Evolutionary conservation across 92 coral and sea anemone species (phyloP).

Genomic region (Anthopleura xanthogrammica): DNA sequence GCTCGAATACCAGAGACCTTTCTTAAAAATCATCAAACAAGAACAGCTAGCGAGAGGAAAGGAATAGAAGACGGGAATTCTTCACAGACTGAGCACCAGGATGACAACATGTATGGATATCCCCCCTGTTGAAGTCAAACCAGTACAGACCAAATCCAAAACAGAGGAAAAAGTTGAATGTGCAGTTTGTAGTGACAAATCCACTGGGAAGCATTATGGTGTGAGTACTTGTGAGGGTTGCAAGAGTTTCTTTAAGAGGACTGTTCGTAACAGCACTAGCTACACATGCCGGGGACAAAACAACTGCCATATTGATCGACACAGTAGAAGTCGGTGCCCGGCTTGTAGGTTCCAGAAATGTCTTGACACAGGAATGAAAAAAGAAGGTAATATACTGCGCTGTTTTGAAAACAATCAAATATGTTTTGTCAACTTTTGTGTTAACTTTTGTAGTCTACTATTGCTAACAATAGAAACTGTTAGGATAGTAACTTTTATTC

Average conservation of each 20-base stretch:
- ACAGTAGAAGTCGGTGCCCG: constrained; percentile 86
- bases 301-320: constrained; percentile 70
- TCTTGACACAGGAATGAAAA: constrained; percentile 81
- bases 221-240: constrained; percentile 92
- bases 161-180: constrained; percentile 74
- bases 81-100: not conserved
- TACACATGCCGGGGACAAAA: constrained; percentile 85
- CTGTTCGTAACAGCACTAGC: constrained; percentile 82
- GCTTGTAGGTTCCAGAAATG: constrained; percentile 87
- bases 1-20: constrained; percentile 21
- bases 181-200: constrained; percentile 86
- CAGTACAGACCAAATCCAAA: constrained; percentile 32
- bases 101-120: constrained; percentile 59
- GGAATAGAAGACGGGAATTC: not conserved
- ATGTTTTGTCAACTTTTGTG: constrained; percentile 23
- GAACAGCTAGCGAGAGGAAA: constrained; percentile 2
- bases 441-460: not conserved
- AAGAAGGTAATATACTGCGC: constrained; percentile 55
- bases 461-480: not conserved
- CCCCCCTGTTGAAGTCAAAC: constrained; percentile 39
- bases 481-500: not conserved
- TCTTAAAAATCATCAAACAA: not conserved
- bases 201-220: constrained; percentile 88
- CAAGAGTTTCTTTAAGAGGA: constrained; percentile 86
- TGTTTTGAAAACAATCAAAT: not conserved